These are phyloP conservation scores for Drosophila anceps DNA, from an alignment of 2,888 invertebrate genomes.

Conservation along the genomic window DNA sequence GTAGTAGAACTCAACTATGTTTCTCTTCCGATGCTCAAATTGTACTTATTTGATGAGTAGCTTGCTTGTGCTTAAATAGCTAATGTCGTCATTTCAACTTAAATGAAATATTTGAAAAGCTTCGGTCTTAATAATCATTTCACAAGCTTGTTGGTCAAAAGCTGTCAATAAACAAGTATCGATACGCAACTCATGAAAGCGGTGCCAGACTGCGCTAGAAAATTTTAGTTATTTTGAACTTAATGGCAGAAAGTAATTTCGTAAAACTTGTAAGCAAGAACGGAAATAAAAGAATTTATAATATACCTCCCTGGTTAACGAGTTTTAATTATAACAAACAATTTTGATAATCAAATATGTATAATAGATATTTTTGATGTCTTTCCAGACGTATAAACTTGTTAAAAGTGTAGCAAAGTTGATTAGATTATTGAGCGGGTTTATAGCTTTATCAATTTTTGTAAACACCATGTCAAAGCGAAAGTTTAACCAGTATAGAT, in stretches of 20 bases:
- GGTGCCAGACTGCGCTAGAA: conserved; percentile 3
- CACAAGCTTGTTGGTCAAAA: conserved; percentile 18
- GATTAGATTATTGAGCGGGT: neutral
- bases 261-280: neutral
- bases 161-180: conserved; percentile 17
- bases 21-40: neutral
- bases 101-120: conserved; percentile 39
- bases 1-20: neutral
- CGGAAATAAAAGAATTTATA: too few relatives aligned
- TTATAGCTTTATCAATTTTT: neutral
- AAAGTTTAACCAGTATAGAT: neutral
- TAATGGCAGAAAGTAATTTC: neutral
- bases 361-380: too few relatives aligned
- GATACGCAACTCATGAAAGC: neutral
- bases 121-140: conserved; percentile 26
- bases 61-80: conserved; percentile 23
- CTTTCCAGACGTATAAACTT: neutral
- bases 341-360: neutral
- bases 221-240: neutral
- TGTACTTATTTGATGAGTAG: neutral
- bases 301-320: too few relatives aligned
- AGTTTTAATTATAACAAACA: neutral
- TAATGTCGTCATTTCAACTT: conserved; percentile 26
- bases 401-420: neutral
- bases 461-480: neutral